Percentiles rank a stretch among this genome's conserved stretches.
Evolutionary conservation across 2,797 vertebrate genomes (phyloP).

Genomic region (Prionace glauca): DNA sequence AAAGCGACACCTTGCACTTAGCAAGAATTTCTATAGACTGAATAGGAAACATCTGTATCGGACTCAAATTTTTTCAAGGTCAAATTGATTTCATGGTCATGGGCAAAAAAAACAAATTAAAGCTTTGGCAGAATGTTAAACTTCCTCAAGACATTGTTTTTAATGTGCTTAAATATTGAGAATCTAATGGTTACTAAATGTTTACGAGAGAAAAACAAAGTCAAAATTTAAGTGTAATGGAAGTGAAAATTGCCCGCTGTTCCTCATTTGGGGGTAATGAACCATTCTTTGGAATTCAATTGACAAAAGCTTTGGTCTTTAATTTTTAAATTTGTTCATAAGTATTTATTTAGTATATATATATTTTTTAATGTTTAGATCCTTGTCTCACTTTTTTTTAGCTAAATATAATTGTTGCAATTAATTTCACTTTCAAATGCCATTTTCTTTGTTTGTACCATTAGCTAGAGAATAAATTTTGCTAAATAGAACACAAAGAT

Average conservation of each 20-base stretch:
- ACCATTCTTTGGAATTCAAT: background rate
- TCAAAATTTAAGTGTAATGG: background rate
- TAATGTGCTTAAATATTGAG: background rate
- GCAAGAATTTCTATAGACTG: constrained; percentile 4
- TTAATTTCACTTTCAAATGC: constrained; percentile 12
- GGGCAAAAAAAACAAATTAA: background rate
- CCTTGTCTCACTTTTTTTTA: no score
- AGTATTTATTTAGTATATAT: background rate
- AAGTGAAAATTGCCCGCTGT: background rate
- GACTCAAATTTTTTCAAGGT: background rate
- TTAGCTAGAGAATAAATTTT: background rate
- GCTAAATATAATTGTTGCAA: background rate
- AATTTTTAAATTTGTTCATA: background rate
- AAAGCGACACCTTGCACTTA: background rate
- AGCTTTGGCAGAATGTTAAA: background rate
- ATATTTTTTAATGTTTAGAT: background rate
- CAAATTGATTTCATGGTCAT: background rate
- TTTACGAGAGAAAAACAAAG: background rate
- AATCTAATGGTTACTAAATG: background rate
- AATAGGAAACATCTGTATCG: constrained; percentile 26
- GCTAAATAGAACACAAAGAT: background rate
- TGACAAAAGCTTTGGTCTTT: background rate
- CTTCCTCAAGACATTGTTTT: background rate
- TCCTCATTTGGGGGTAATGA: background rate
- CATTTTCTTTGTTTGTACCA: background rate